phyloP scores from a whole-genome alignment of 2,113 vertebrate species.

The Mixornis gularis region DNA sequence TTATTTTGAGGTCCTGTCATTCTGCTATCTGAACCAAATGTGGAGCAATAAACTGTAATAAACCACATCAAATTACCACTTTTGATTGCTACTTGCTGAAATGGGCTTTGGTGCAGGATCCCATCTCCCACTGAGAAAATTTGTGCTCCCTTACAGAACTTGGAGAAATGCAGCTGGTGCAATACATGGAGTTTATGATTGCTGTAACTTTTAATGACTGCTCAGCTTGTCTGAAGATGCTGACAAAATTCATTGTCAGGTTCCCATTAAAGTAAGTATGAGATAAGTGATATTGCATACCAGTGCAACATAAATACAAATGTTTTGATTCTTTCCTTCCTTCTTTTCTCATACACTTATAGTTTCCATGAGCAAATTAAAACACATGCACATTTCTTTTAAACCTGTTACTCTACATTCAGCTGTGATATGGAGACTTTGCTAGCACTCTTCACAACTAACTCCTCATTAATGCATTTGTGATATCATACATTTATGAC shows the following conservation, averaged over 20 bases:
- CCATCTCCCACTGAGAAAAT: neutral
- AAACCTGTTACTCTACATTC: neutral
- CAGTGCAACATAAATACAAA: neutral
- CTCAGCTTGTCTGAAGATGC: neutral
- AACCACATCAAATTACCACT: neutral
- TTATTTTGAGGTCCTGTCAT: neutral
- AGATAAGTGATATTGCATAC: neutral
- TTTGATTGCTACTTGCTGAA: neutral
- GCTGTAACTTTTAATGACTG: neutral
- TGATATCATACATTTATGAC: neutral
- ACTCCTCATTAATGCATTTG: neutral
- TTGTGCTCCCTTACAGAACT: neutral
- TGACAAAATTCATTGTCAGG: neutral
- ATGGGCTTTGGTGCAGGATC: neutral
- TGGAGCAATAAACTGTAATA: neutral
- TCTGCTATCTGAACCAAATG: neutral
- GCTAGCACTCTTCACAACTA: neutral
- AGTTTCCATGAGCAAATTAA: neutral
- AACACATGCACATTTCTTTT: neutral
- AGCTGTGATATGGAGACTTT: neutral
- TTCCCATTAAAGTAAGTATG: neutral
- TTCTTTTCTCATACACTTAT: neutral
- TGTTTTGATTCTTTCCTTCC: neutral
- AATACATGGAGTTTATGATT: neutral
- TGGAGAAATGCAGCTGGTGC: neutral